Evolutionary conservation across 2,797 vertebrate species (phyloP).

Genomic region (Clarias pachynema): DNA sequence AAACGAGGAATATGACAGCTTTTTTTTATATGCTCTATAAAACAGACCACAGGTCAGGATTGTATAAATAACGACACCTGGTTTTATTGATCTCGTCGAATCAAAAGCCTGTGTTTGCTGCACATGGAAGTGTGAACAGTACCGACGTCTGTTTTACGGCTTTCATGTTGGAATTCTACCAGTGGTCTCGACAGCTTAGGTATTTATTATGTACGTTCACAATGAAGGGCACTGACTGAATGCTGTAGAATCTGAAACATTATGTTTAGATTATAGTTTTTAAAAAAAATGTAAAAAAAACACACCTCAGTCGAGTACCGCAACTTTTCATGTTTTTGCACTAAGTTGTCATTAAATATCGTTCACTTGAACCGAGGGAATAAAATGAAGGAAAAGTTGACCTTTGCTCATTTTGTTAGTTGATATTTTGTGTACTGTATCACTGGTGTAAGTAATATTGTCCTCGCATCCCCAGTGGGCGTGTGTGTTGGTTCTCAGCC

Average conservation of each 20-base stretch:
- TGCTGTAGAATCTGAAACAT: slow-evolving; percentile 9
- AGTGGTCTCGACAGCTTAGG: background rate
- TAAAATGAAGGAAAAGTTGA: slow-evolving; percentile 39
- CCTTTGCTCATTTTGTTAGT: slow-evolving; percentile 23
- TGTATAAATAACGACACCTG: background rate
- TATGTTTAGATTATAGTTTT: slow-evolving; percentile 27
- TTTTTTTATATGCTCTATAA: background rate
- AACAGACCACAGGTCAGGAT: background rate
- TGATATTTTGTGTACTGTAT: slow-evolving; percentile 10
- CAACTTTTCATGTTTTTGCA: slow-evolving; percentile 48
- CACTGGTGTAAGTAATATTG: slow-evolving; percentile 37
- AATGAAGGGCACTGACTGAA: slow-evolving; percentile 32
- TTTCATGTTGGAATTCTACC: background rate
- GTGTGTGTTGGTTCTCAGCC: slow-evolving; percentile 40
- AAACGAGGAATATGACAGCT: background rate
- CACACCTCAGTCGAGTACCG: slow-evolving; percentile 31
- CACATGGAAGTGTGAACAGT: background rate
- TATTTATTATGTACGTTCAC: slow-evolving; percentile 17
- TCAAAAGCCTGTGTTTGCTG: slow-evolving; percentile 11
- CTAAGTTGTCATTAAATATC: slow-evolving; percentile 43
- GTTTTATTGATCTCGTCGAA: background rate
- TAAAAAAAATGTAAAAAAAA: background rate
- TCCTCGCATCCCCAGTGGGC: slow-evolving; percentile 22
- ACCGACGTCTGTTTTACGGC: background rate
- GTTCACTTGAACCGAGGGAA: slow-evolving; percentile 31